A percentile compares a stretch with the other conserved stretches of the same genome.
phyloP scores from a whole-genome alignment of 2,797 vertebrate species.

The Rhinella marina region DNA sequence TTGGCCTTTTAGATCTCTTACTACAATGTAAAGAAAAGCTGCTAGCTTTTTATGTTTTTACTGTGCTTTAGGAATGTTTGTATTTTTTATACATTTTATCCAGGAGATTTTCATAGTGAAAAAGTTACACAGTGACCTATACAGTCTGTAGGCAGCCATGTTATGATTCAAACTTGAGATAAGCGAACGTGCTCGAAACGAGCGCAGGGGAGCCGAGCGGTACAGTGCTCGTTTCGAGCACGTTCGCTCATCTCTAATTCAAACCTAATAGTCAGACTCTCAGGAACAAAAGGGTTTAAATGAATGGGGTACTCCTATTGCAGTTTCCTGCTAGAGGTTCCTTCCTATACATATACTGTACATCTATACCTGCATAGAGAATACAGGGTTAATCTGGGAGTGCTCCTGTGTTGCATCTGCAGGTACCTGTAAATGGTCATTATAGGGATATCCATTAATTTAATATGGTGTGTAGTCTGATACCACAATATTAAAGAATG shows the following conservation, averaged over 20 bases:
- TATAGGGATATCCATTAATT: neutral
- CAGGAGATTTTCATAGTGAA: neutral
- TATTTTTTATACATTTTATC: neutral
- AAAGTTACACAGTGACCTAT: neutral
- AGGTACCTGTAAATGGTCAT: neutral
- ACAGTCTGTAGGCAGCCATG: neutral
- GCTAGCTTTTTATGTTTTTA: conserved; percentile 31
- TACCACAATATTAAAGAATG: neutral
- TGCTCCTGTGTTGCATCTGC: neutral
- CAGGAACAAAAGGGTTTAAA: neutral
- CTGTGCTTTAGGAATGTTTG: neutral
- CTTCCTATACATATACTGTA: neutral
- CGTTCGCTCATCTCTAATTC: no score
- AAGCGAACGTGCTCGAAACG: no score
- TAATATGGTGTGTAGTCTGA: neutral
- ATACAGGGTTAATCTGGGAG: neutral
- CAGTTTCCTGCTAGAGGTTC: neutral
- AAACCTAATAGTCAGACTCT: neutral
- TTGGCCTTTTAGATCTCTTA: neutral
- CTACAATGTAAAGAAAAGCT: conserved; percentile 12
- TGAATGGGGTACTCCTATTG: neutral
- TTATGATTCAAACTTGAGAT: no score
- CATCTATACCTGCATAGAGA: neutral
- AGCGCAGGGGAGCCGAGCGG: no score
- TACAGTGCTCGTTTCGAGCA: no score